Evolutionary conservation across 2,113 vertebrate genomes (phyloP), one percentile per base, ranked within the genome.

Genomic region (Alces alces): DNA sequence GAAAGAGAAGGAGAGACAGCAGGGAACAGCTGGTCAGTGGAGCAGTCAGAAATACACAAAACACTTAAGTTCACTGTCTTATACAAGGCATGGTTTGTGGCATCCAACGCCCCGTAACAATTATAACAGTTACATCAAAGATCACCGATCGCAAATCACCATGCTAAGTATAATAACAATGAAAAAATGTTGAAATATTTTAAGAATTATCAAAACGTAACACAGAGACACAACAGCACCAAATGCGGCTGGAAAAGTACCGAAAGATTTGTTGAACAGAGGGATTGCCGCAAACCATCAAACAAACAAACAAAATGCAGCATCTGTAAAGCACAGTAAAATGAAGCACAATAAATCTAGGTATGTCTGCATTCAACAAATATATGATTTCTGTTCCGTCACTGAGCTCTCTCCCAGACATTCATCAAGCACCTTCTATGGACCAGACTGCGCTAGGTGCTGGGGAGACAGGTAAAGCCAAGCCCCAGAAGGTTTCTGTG

Each of bases 81-180:
- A 82, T n/a, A 82, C 11, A 33, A 45, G 23, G 13, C n/a, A 39
- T 27, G 23, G 52, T 55, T 55, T 55, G 80, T 55, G n/a, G 80
- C 4, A 9, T 1, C 4, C 21, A 54, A 10, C 0, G 0, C 2
- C 7, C 21, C 1, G 0, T 15, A 55, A 83, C 6, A 83, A 83
- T 83, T 25, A 55, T 12, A 83, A 83, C 33, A 36, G 50, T 36
- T 83, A 54, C 13, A 55, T 27, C 80, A 83, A 83, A 55, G 52
- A 83, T 55, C 52, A 39, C 80, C 16, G n/a, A 39, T 36, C 21
- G 39, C 21, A 55, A 25, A 36, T 27, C 80, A 55, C n/a, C n/a
- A 55, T 10, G 33, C 21, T n/a, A 55, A 55, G 52, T 36, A 84
- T 39, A 55, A 84, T 6, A 84, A 84, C 27, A 84, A 55, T 16